phyloP scores from a whole-genome alignment of 2,888 invertebrate genomes.

The Timema cristinae region DNA sequence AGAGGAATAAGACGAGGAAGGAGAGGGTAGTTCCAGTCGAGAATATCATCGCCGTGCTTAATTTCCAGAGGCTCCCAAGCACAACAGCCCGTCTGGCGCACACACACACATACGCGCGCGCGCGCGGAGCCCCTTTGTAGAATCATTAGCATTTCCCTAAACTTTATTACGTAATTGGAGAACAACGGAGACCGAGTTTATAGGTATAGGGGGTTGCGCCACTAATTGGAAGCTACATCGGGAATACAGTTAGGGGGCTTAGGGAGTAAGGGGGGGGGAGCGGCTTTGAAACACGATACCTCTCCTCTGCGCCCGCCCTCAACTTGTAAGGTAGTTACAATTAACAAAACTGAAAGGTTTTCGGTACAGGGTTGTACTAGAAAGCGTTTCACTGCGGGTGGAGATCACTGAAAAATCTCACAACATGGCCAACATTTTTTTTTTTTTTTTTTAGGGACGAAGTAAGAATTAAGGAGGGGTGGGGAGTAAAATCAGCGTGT shows the following conservation, averaged over 20 bases:
- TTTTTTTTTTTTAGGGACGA: too few species aligned
- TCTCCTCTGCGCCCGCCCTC: neutral
- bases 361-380: too few species aligned
- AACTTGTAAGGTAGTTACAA: neutral
- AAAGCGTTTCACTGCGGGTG: too few species aligned
- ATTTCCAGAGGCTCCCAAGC: neutral
- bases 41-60: neutral
- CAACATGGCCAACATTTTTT: too few species aligned
- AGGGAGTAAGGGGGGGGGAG: neutral
- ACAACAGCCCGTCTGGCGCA: neutral
- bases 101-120: too few species aligned
- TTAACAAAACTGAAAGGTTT: neutral
- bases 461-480: too few species aligned
- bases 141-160: slow-evolving; percentile 1
- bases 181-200: neutral
- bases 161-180: slow-evolving; percentile 13
- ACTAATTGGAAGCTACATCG: neutral
- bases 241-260: neutral
- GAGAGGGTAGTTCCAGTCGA: too few species aligned
- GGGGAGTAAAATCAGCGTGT: too few species aligned
- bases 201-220: neutral
- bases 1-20: too few species aligned
- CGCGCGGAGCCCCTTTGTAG: neutral
- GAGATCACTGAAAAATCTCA: too few species aligned
- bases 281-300: slow-evolving; percentile 4